These are phyloP conservation scores for Trichechus manatus DNA, from an alignment of 2,113 vertebrate species.

Conservation along the genomic window DNA sequence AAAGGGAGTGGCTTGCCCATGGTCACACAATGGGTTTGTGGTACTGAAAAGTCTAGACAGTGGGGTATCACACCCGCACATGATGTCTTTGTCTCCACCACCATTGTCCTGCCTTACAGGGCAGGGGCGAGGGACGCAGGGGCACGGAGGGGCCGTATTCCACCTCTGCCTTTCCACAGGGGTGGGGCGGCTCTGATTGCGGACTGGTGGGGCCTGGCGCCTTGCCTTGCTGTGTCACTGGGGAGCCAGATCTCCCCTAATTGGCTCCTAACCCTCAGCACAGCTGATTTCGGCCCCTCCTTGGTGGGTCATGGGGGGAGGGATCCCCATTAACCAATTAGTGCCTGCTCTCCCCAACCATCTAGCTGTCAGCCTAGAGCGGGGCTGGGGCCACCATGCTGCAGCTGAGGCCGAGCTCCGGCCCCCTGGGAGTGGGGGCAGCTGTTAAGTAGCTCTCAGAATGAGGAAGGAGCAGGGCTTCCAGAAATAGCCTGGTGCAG, in stretches of 20 bases:
- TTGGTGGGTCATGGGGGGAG: neutral
- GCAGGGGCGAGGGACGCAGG: neutral
- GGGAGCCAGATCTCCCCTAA: conserved; percentile 15
- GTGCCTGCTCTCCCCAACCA: neutral
- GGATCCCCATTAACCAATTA: conserved; percentile 72
- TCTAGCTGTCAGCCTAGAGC: conserved; percentile 51
- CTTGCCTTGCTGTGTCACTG: neutral
- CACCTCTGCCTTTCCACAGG: neutral
- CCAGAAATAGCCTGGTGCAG: neutral
- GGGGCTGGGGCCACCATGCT: neutral
- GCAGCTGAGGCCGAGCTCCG: conserved; percentile 73
- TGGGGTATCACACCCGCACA: rapidly evolving
- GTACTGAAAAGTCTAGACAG: neutral
- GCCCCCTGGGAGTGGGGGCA: conserved; percentile 32
- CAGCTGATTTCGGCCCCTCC: conserved; percentile 47
- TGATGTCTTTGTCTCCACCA: rapidly evolving
- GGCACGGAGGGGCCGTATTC: rapidly evolving
- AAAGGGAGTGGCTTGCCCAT: neutral
- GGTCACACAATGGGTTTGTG: neutral
- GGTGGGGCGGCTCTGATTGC: neutral
- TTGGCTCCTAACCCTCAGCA: conserved; percentile 35
- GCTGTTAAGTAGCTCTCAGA: conserved; percentile 74
- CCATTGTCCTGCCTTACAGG: neutral
- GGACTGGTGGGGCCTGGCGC: rapidly evolving
- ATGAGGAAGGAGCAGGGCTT: conserved; percentile 51